Evolutionary conservation across 1,140 invertebrate species (phyloP), one percentile per base, ranked within the genome.

Genomic region (Pectinophora gossypiella): DNA sequence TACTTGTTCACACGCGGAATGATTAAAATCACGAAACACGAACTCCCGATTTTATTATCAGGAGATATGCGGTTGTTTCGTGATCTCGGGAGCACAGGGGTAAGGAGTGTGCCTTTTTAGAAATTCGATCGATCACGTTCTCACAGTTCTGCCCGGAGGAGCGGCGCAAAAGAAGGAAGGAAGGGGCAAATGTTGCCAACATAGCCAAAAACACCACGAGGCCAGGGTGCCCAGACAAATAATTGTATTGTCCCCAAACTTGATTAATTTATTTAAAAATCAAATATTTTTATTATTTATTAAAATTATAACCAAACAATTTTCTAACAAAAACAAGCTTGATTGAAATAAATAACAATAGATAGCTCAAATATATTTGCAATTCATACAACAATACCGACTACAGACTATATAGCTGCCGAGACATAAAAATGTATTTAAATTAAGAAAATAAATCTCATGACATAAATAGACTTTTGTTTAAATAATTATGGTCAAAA

Each of bases 121-220:
- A 86, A 85, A 85, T 83, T 85, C 79, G 83, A 86, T 86, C 83
- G 83, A 87, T 87, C 81, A 85, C 83, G 81, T 84, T 85, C 76
- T 83, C 76, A 69, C 79, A 74, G 73, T 76, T 86, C 80, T 86
- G 81, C 74, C 71, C 69, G 48, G 76, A 64, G 83, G 81, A 78
- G 71, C 83, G 81, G 79, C 83, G 83, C 69, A 85, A 86, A 86
- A 84, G 83, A 83, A 86, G 80, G 79, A 80, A 84, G 76, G 83
- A 83, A 86, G 81, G 80, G 80, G 70, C 77, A 76, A 57, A 64
- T 71, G 72, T 72, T 84, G 71, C 80, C 83, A 86, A 86, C 80
- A 48, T 70, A 63, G 64, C 76, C 59, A 44, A 69, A 68, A 71
- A 60, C 68, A 82, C 78, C 83, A 86, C 82, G 82, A 86, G 82